Evolutionary conservation across 2,888 invertebrate genomes (phyloP).

Genomic region (Apoda limacodes): DNA sequence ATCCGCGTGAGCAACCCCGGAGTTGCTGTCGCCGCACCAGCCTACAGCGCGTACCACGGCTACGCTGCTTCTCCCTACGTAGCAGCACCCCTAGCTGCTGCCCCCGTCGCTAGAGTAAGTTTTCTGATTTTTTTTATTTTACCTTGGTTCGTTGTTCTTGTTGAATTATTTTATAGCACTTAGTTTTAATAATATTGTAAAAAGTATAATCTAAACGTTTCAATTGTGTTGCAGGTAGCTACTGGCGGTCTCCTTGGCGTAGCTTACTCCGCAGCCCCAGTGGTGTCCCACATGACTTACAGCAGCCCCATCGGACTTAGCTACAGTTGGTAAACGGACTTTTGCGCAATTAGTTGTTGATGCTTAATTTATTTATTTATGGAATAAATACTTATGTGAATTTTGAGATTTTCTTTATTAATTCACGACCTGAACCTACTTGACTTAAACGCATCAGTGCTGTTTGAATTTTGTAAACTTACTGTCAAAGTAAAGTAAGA

Average conservation of each 20-base stretch:
- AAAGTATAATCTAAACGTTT: background rate
- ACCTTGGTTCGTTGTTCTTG: too few relatives aligned
- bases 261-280: slow-evolving; percentile 71
- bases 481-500: too few relatives aligned
- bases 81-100: slow-evolving; percentile 37
- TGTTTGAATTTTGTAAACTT: too few relatives aligned
- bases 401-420: too few relatives aligned
- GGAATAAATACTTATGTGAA: too few relatives aligned
- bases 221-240: slow-evolving; percentile 44
- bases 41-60: slow-evolving; percentile 27
- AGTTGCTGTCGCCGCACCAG: slow-evolving; percentile 40
- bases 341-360: too few relatives aligned
- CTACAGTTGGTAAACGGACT: slow-evolving; percentile 70
- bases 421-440: too few relatives aligned
- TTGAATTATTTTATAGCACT: too few relatives aligned
- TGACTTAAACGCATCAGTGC: too few relatives aligned
- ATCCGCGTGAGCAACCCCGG: slow-evolving; percentile 78
- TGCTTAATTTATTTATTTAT: too few relatives aligned
- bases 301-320: slow-evolving; percentile 65
- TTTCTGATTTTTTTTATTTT: too few relatives aligned
- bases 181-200: too few relatives aligned
- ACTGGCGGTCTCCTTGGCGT: slow-evolving; percentile 67
- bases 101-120: slow-evolving; percentile 54
- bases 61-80: slow-evolving; percentile 40
- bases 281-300: slow-evolving; percentile 72